phyloP scores from a whole-genome alignment of 1,140 invertebrate genomes.

The Brachionus paranguensis region DNA sequence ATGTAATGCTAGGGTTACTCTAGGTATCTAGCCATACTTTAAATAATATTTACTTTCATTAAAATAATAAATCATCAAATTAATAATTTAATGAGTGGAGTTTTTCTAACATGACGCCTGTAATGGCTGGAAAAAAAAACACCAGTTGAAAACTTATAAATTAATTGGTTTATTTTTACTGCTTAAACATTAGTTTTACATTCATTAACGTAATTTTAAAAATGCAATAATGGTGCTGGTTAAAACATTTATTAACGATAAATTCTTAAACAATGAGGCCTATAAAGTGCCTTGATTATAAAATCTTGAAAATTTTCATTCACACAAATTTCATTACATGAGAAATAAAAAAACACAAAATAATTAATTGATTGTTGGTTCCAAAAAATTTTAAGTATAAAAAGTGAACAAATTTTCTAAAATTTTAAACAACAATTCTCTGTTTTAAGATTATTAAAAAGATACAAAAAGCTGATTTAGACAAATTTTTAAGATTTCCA shows the following conservation, averaged over 20 bases:
- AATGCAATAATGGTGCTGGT: not conserved
- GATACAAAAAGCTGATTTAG: no score
- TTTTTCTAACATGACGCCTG: not conserved
- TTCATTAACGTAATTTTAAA: not conserved
- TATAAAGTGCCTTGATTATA: not conserved
- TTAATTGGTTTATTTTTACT: not conserved
- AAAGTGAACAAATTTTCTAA: not conserved
- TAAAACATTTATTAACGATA: not conserved
- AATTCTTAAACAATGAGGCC: not conserved
- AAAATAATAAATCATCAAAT: not conserved
- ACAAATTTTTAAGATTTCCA: no score
- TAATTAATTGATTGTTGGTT: not conserved
- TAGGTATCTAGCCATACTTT: constrained; percentile 62
- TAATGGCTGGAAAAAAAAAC: not conserved
- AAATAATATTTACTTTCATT: not conserved
- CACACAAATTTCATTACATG: not conserved
- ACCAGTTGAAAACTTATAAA: not conserved
- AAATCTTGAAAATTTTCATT: not conserved
- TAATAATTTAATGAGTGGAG: not conserved
- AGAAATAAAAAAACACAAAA: no score
- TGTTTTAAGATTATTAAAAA: no score
- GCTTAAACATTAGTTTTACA: not conserved
- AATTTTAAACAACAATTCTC: not conserved
- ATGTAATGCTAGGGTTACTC: not conserved
- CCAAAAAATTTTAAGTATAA: not conserved